These are phyloP conservation scores for Siderastrea radians DNA, from an alignment of 92 coral and sea anemone species.

Conservation along the genomic window DNA sequence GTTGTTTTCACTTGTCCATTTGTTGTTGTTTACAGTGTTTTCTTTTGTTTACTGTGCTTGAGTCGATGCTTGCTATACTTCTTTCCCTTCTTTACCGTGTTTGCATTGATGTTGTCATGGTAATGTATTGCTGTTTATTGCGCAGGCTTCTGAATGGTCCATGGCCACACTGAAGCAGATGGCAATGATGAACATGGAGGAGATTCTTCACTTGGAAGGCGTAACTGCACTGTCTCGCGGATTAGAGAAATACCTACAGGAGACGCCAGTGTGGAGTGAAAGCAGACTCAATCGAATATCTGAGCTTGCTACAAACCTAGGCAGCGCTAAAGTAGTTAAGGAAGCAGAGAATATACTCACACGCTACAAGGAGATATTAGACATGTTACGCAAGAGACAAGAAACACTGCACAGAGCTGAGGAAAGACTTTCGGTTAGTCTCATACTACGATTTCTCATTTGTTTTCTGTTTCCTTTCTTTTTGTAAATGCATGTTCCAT, in stretches of 20 bases:
- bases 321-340: conserved; percentile 74
- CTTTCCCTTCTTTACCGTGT: not conserved
- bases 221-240: conserved; percentile 79
- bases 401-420: conserved; percentile 90
- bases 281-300: conserved; percentile 88
- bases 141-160: conserved; percentile 95
- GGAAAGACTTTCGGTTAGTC: conserved; percentile 84
- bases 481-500: not conserved
- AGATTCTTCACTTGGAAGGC: conserved; percentile 87
- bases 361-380: conserved; percentile 91
- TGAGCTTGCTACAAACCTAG: conserved; percentile 87
- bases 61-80: not conserved
- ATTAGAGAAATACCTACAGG: conserved; percentile 80
- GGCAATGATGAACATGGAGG: conserved; percentile 99
- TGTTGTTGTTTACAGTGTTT: not conserved
- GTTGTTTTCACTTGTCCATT: not conserved
- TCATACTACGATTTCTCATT: not conserved
- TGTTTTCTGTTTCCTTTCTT: not conserved
- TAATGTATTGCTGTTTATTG: not conserved
- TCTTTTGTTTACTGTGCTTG: not conserved
- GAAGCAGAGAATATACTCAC: conserved; percentile 87
- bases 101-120: not conserved
- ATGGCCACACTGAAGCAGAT: conserved; percentile 88
- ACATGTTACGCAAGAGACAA: conserved; percentile 91
- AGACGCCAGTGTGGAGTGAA: conserved; percentile 89